These are phyloP conservation scores for Craniophora ligustri DNA, from an alignment of 2,888 invertebrate genomes.

Conservation along the genomic window DNA sequence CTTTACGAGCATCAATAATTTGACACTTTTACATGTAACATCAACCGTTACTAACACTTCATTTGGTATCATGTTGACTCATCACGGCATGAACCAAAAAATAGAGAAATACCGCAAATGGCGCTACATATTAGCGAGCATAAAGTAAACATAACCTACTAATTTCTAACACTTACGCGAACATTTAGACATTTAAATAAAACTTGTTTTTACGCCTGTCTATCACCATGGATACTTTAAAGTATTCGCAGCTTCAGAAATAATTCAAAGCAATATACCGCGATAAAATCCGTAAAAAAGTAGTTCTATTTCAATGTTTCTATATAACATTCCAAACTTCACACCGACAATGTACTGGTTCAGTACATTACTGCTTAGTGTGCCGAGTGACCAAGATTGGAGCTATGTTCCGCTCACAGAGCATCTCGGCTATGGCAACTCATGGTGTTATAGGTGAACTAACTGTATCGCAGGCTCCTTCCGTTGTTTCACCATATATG, in stretches of 20 bases:
- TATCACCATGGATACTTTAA: too few species aligned
- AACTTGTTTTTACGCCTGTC: too few species aligned
- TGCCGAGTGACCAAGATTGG: conserved; percentile 62
- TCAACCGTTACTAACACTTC: conserved; percentile 17
- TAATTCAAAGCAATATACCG: too few species aligned
- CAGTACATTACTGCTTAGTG: conserved; percentile 48
- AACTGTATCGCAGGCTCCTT: conserved; percentile 73
- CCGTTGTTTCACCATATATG: conserved; percentile 67
- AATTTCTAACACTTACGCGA: too few species aligned
- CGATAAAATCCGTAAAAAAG: too few species aligned
- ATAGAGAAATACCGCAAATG: conserved; percentile 1
- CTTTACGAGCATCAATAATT: conserved; percentile 6
- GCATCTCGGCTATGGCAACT: conserved; percentile 69
- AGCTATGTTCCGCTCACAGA: conserved; percentile 74
- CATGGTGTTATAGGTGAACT: conserved; percentile 70
- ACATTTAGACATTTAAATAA: too few species aligned
- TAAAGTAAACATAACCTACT: conserved; percentile 33
- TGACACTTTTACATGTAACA: conserved; percentile 20
- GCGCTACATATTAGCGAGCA: conserved; percentile 25
- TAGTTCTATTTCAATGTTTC: too few species aligned
- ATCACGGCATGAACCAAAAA: conserved; percentile 14
- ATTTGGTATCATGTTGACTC: conserved; percentile 28
- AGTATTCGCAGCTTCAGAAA: too few species aligned
- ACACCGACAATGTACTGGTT: conserved; percentile 38
- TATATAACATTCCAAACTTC: conserved; percentile 19